Evolutionary conservation across 2,888 invertebrate genomes (phyloP).

Genomic region (Brachyptera risi): DNA sequence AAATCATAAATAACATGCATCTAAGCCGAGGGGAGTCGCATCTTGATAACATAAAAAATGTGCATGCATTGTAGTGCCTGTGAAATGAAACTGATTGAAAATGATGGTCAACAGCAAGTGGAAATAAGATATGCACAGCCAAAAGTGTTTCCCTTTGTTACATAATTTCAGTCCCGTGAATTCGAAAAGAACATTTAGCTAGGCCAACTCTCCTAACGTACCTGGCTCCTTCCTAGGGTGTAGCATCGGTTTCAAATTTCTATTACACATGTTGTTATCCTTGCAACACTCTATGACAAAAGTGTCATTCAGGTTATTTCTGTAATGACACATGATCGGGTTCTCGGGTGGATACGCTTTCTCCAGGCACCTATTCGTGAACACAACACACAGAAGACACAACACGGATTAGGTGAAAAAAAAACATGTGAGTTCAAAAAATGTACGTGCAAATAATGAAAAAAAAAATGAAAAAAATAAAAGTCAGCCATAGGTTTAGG

Average conservation of each 20-base stretch:
- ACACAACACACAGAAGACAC: constrained; percentile 33
- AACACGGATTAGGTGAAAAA: background rate
- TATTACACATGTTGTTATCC: constrained; percentile 70
- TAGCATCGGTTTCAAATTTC: constrained; percentile 63
- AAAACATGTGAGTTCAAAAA: constrained; percentile 24
- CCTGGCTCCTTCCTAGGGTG: constrained; percentile 60
- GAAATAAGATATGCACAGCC: too few species aligned
- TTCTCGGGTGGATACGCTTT: constrained; percentile 71
- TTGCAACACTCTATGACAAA: constrained; percentile 81
- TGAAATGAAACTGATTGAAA: too few species aligned
- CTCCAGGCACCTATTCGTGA: constrained; percentile 66
- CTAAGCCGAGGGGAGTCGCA: too few species aligned
- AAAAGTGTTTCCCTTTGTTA: too few species aligned
- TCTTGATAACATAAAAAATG: too few species aligned
- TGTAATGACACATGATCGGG: constrained; percentile 76
- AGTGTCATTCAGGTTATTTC: constrained; percentile 68
- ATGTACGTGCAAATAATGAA: constrained; percentile 22
- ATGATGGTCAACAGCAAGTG: too few species aligned
- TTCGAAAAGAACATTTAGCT: too few species aligned
- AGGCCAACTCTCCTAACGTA: constrained; percentile 46
- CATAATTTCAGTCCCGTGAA: too few species aligned
- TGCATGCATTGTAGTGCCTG: too few species aligned
- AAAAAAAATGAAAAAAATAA: constrained; percentile 17
- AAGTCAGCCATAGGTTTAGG: constrained; percentile 34
- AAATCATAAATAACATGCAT: too few species aligned